Evolutionary conservation across 2,888 invertebrate genomes (phyloP), one percentile per base, ranked within the genome.

Genomic region (Drosophila mimica): DNA sequence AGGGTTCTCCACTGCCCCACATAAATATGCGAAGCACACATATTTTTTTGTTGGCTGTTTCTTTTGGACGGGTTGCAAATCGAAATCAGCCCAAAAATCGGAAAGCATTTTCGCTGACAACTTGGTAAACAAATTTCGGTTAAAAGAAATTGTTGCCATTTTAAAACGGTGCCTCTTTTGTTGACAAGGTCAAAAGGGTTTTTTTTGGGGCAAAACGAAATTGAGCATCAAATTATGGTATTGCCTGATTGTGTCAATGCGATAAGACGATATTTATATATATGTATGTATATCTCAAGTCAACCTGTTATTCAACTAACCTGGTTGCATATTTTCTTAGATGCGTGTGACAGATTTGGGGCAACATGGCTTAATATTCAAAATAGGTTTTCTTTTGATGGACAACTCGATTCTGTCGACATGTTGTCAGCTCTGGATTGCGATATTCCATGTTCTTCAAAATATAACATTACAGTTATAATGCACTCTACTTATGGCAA

Each of bases 71-170:
- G 33, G 28, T 25, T 31, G 46, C 25, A 56, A 33, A 66, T 58
- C 52, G 79, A 82, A 73, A 78, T 78, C 74, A 68, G 54, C 56
- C 51, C 58, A 51, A 76, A 63, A 83, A 76, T 76, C 67, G 58
- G 30, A 70, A 79, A 79, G 65, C 56, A 73, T 76, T 78, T 74
- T 61, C 69, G 69, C 69, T 82, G 85, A 85, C 82, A 85, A 76
- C 70, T 82, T 86, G 74, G 88, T 75, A 84, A 90, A 89, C 90
- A 90, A 90, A 86, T 90, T 86, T 74, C 15, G 48, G 53, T 33
- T 43, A 53, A 68, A 56, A 60, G 73, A 61, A 58, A 74, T 43
- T 34, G 6, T 36, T 54, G 15, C 15, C 58, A 61, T 73, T 74
- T 72, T 76, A 63, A 46, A 77, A 46, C 72, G 71, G 40, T 40